phyloP scores from a whole-genome alignment of 2,113 vertebrate species.

The Hippopotamus amphibius region DNA sequence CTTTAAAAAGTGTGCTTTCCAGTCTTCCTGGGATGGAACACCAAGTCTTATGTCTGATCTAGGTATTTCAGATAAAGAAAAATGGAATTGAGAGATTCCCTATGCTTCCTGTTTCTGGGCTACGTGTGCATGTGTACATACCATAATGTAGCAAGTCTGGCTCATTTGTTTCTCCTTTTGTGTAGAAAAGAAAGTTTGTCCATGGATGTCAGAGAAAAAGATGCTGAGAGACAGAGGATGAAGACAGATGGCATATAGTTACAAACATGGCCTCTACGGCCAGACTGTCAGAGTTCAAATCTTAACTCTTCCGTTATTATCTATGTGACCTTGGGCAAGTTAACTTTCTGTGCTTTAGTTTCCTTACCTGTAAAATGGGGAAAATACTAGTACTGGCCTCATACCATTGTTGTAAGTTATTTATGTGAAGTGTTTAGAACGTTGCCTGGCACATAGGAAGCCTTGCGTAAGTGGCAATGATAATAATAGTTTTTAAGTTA shows the following conservation, averaged over 20 bases:
- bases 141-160: background rate
- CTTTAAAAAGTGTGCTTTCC: background rate
- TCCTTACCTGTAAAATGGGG: background rate
- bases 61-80: slow-evolving; percentile 29
- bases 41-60: background rate
- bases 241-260: background rate
- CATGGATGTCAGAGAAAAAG: background rate
- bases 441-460: background rate
- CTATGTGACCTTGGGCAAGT: background rate
- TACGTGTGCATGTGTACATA: background rate
- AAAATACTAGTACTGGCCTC: background rate
- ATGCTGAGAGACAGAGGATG: background rate
- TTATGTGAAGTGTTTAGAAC: background rate
- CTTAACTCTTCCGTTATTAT: background rate
- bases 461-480: background rate
- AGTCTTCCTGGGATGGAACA: background rate
- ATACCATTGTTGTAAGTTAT: background rate
- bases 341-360: background rate
- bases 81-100: background rate
- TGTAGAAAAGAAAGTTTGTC: background rate
- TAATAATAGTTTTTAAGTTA: background rate
- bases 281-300: background rate
- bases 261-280: background rate
- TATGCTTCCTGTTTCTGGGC: background rate
- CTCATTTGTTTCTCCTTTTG: background rate